Conservation (phyloP, 2,113 vertebrate species). For the Notothenia coriiceps region DNA sequence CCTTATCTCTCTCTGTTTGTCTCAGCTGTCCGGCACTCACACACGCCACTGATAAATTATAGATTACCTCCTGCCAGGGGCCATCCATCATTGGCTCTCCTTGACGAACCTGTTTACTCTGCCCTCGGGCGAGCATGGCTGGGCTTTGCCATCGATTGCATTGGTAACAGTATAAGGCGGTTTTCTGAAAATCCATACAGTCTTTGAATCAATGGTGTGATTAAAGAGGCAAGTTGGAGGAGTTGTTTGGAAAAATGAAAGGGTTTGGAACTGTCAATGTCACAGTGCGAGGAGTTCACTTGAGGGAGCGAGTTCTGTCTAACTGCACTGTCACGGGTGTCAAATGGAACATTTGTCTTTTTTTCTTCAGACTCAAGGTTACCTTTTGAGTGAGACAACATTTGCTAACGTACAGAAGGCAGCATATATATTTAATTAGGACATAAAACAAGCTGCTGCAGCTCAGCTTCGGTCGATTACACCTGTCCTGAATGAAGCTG, state of each 20-base stretch:
- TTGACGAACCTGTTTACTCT: slow-evolving; percentile 54
- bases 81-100: slow-evolving; percentile 68
- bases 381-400: slow-evolving; percentile 23
- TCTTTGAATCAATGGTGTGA: slow-evolving; percentile 33
- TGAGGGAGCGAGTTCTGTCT: slow-evolving; percentile 16
- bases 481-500: neutral
- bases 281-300: slow-evolving; percentile 29
- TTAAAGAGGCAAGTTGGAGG: slow-evolving; percentile 32
- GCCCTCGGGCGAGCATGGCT: slow-evolving; percentile 3
- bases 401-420: neutral
- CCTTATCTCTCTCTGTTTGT: slow-evolving; percentile 48
- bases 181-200: slow-evolving; percentile 28
- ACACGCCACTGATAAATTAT: slow-evolving; percentile 61
- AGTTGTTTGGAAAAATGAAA: slow-evolving; percentile 19
- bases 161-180: slow-evolving; percentile 14
- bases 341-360: slow-evolving; percentile 45
- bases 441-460: slow-evolving; percentile 12
- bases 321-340: slow-evolving; percentile 9
- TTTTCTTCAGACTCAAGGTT: slow-evolving; percentile 51
- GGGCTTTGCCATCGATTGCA: slow-evolving; percentile 46
- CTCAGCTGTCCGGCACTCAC: slow-evolving; percentile 43
- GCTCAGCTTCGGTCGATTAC: neutral
- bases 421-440: slow-evolving; percentile 3
- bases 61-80: slow-evolving; percentile 59
- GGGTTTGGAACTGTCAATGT: slow-evolving; percentile 41